These are phyloP conservation scores for Stenodera caucasica DNA, from an alignment of 2,888 invertebrate genomes.

Conservation along the genomic window DNA sequence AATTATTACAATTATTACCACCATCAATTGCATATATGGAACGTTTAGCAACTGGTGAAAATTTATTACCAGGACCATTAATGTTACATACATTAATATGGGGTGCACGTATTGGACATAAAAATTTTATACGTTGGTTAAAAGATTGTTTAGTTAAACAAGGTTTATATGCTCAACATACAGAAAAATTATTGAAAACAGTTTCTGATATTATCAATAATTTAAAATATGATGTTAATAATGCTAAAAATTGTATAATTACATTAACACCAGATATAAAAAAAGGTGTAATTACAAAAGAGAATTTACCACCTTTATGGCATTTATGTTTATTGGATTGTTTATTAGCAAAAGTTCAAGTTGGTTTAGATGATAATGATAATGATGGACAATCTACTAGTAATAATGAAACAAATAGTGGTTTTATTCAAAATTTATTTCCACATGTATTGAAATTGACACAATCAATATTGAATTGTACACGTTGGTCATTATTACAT, in stretches of 20 bases:
- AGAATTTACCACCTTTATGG: slow-evolving; percentile 68
- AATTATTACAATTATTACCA: slow-evolving; percentile 80
- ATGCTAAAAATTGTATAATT: slow-evolving; percentile 65
- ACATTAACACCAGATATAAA: slow-evolving; percentile 58
- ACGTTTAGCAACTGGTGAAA: slow-evolving; percentile 68
- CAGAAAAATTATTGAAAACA: slow-evolving; percentile 71
- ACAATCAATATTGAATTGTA: slow-evolving; percentile 66
- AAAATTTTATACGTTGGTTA: slow-evolving; percentile 84
- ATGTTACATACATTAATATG: slow-evolving; percentile 84
- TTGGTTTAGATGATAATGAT: slow-evolving; percentile 60
- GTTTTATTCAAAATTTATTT: slow-evolving; percentile 63
- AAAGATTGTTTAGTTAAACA: slow-evolving; percentile 91
- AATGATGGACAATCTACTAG: slow-evolving; percentile 46
- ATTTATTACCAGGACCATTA: slow-evolving; percentile 68
- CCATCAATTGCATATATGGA: slow-evolving; percentile 89
- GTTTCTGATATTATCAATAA: slow-evolving; percentile 72
- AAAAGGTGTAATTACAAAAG: slow-evolving; percentile 52
- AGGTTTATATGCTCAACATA: slow-evolving; percentile 82
- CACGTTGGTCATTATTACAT: slow-evolving; percentile 54
- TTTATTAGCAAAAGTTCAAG: slow-evolving; percentile 74
- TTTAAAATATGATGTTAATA: slow-evolving; percentile 62
- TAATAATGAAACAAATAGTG: slow-evolving; percentile 49
- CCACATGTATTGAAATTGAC: slow-evolving; percentile 68
- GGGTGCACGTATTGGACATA: slow-evolving; percentile 84
- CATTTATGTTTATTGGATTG: slow-evolving; percentile 76